These are phyloP conservation scores for Stictonetta naevosa DNA, from an alignment of 2,113 vertebrate species.

Conservation along the genomic window DNA sequence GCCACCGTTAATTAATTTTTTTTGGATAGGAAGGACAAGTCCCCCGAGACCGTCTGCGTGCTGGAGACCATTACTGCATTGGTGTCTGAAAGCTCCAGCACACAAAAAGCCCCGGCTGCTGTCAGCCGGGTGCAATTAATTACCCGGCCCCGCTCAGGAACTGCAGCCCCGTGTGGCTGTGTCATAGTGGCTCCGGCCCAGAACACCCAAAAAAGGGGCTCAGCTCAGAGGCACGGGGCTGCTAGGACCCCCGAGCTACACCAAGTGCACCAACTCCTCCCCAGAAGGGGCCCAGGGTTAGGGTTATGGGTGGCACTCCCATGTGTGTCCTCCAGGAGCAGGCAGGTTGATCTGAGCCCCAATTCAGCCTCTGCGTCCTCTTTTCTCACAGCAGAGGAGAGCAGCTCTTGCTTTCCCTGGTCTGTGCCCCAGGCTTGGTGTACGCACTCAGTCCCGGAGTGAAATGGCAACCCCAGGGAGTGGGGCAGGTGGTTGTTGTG, in stretches of 20 bases:
- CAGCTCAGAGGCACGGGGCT: not conserved
- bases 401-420: not conserved
- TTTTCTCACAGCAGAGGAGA: not conserved
- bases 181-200: not conserved
- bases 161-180: not conserved
- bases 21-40: conserved; percentile 32
- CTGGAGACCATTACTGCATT: conserved; percentile 54
- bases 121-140: conserved; percentile 42
- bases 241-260: not conserved
- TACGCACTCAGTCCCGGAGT: not conserved
- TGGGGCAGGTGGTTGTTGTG: not conserved
- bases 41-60: conserved; percentile 6
- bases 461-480: not conserved
- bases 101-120: not conserved
- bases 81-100: conserved; percentile 16
- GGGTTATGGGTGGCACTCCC: not conserved
- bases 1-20: conserved; percentile 38
- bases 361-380: not conserved
- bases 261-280: not conserved
- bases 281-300: not conserved
- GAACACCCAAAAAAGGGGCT: not conserved
- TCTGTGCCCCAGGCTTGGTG: not conserved
- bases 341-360: not conserved
- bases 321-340: not conserved
- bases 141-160: not conserved